phyloP scores from a whole-genome alignment of 2,797 vertebrate species.

The Hemibagrus guttatus region DNA sequence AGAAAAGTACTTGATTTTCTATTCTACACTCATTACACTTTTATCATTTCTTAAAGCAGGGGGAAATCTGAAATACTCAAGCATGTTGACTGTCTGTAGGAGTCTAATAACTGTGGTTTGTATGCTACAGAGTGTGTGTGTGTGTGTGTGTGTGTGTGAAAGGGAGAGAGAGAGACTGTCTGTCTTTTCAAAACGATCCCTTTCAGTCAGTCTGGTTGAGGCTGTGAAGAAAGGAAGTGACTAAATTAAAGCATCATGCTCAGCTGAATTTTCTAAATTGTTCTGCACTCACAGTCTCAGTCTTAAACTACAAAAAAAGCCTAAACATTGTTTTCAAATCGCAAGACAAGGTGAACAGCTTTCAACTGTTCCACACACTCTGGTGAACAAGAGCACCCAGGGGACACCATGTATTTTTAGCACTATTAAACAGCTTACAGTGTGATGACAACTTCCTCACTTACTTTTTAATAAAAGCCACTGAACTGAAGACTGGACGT shows the following conservation, averaged over 20 bases:
- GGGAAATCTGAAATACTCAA: conserved; percentile 26
- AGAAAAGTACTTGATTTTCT: conserved; percentile 59
- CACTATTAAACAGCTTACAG: conserved; percentile 15
- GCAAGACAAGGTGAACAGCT: conserved; percentile 24
- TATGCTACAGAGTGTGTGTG: conserved; percentile 23
- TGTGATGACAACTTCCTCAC: background rate
- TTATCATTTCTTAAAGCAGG: conserved; percentile 31
- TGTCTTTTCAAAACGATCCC: conserved; percentile 79
- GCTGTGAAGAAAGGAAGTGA: conserved; percentile 25
- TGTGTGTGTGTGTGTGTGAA: conserved; percentile 5
- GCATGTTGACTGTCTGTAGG: conserved; percentile 38
- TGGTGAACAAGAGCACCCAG: conserved; percentile 3
- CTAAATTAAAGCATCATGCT: conserved; percentile 37
- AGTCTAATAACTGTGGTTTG: conserved; percentile 36
- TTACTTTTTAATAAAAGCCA: background rate
- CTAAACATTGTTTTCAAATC: conserved; percentile 35
- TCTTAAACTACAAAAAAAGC: conserved; percentile 20
- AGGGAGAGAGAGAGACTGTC: background rate
- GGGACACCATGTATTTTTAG: background rate
- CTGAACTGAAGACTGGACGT: background rate
- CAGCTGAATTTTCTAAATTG: conserved; percentile 46
- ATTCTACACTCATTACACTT: conserved; percentile 2
- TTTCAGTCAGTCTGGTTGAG: conserved; percentile 72
- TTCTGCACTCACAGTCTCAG: background rate
- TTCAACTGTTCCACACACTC: conserved; percentile 2